Conservation (phyloP, 2,888 invertebrate genomes). For the Miltochrista miniata region DNA sequence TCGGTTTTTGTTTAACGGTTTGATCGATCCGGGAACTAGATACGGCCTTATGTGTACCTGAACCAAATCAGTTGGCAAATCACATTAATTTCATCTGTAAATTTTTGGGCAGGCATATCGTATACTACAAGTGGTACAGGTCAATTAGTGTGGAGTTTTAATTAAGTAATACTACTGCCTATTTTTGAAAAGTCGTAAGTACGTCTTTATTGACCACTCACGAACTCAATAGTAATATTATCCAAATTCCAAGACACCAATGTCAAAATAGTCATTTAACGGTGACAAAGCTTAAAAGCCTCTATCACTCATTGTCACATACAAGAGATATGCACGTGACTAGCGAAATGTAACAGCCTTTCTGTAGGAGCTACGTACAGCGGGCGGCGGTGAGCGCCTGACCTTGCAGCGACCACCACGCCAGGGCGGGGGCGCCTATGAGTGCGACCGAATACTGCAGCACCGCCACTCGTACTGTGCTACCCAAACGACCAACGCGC, state of each 20-base stretch:
- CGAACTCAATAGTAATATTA: no score
- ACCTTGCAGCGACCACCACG: conserved; percentile 57
- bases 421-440: conserved; percentile 76
- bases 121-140: no score
- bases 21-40: no score
- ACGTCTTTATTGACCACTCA: no score
- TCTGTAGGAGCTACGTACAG: conserved; percentile 33
- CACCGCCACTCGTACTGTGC: conserved; percentile 68
- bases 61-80: no score
- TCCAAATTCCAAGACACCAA: neutral
- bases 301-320: conserved; percentile 36
- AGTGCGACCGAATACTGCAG: conserved; percentile 50
- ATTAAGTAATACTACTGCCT: no score
- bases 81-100: no score
- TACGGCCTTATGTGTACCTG: no score
- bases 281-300: conserved; percentile 17
- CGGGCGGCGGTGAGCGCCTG: conserved; percentile 64
- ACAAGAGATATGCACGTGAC: conserved; percentile 30
- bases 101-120: no score
- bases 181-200: no score
- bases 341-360: conserved; percentile 44
- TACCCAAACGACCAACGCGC: conserved; percentile 70
- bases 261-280: conserved; percentile 20
- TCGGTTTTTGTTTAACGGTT: no score
- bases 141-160: no score